Base-by-base conservation (phyloP, 64 coral and sea anemone genomes). In the Cladopsammia gracilis region DNA sequence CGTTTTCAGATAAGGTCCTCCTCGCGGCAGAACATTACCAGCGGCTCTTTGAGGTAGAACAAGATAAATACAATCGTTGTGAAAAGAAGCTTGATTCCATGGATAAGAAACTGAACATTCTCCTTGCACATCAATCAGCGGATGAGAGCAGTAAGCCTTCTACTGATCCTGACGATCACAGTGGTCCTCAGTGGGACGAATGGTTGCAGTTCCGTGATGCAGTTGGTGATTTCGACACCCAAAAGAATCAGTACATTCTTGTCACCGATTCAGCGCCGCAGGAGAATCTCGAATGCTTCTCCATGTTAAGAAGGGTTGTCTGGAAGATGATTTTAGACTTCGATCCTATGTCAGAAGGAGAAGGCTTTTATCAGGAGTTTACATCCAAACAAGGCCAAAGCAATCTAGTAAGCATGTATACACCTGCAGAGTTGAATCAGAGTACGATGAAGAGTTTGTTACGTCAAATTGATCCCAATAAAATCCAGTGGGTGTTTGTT, bases 281-380 rank as follows among this genome's bases (percentile, higher is more conserved):
- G 5, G 82, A 62, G 9, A 16, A 91, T 10, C 15, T 88, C 0
- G 59, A 91, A 10, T n/a, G 48, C 26, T 75, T 75, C 22, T 86
- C 81, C 0, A 48, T 73, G 4, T 58, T 95, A 59, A 78, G 51
- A 75, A 47, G 62, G 59, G 89, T 95, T 6, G 22, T 89, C 4
- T 95, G 94, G 94, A 95, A 91, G 24, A 88, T 95, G 74, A 78
- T 95, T 1, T 49, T 95, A 5, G 94, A 95, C 52, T 95, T 91
- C 62, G 68, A 95, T 50, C 75, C 83, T 2, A 25, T 23, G 3
- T 95, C 94, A 4, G 94, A 95, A 87, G 94, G 83, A 64, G 19
- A 75, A 34, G 94, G 94, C 0, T 73, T 95, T 52, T 95, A 95
- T n/a, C 62, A 64, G 23, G 64, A 59, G 7, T 95, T 95, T 12